Evolutionary conservation across 2,888 invertebrate species (phyloP).

Genomic region (Perithous albicinctus): DNA sequence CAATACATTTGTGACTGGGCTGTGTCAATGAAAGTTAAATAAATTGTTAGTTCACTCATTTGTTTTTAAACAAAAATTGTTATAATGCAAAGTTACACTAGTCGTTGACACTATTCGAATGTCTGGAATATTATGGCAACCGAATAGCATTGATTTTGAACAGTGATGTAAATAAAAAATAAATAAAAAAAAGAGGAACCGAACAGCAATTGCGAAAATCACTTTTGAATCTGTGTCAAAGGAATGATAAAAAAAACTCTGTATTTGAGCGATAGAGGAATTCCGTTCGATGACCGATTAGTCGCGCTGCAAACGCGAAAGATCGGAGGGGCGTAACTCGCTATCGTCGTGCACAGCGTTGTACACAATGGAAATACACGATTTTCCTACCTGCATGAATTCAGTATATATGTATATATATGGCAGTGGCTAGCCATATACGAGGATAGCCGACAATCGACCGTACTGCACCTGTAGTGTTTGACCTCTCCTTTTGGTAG

Average conservation of each 20-base stretch:
- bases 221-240: neutral
- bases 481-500: constrained; percentile 9
- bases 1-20: too few species aligned
- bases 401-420: neutral
- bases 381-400: constrained; percentile 2
- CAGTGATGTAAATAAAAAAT: too few species aligned
- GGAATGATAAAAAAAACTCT: neutral
- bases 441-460: constrained; percentile 33
- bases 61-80: too few species aligned
- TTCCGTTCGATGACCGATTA: constrained; percentile 20
- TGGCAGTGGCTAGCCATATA: neutral
- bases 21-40: too few species aligned
- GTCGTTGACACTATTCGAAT: too few species aligned
- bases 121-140: too few species aligned
- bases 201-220: neutral
- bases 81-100: too few species aligned
- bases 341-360: neutral
- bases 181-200: neutral
- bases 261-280: neutral
- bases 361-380: neutral
- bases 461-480: constrained; percentile 12
- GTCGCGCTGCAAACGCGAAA: constrained; percentile 40
- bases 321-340: constrained; percentile 1
- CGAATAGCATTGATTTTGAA: too few species aligned
- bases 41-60: too few species aligned